Base-by-base conservation (phyloP, 2,888 invertebrate genomes). In the Arge pagana region DNA sequence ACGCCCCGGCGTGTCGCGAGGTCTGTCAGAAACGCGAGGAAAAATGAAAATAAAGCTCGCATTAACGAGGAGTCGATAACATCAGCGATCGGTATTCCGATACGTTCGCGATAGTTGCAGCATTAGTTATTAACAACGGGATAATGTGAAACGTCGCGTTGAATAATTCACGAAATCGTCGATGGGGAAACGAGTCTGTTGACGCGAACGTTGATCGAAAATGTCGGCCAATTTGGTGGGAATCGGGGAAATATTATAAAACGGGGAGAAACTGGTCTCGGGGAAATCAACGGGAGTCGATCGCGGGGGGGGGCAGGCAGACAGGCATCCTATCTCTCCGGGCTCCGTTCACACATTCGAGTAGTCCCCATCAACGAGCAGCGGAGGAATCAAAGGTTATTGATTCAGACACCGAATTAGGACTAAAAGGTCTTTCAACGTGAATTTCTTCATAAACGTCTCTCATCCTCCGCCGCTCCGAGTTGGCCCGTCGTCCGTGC, bases 341-440 rank as follows among this genome's bases (percentile, higher is more conserved):
- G 21, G 24, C 43, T 23, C 31, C 33, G 21, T 45, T 35, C 33
- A 8, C 28, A n/a, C 24, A 45, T 45, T 45, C 24, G 45, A 45
- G 45, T 45, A 23, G n/a, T 45, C n/a, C 13, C 33, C 31, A 45
- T 45, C 45, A 45, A 53, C 58, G 56, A 54, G 56, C 57, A 48
- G 41, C 30, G 49, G 45, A 23, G 30, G 48, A 45, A 33, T 45
- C 31, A 31, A 31, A 40, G 41, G 41, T 11, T 71, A 73, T 74
- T 70, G 74, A 73, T 70, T 70, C 63, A 64, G 65, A 67, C 68
- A 68, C 68, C 69, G 74, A 75, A 75, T 75, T 72, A 75, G 69
- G 70, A 63, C 68, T 71, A 72, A 73, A 72, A 72, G 72, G 67
- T 68, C 72, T 71, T 72, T 65, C 64, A 63, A 62, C 61, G 62